These are phyloP conservation scores for Melanostigma gelatinosum DNA, from an alignment of 2,113 vertebrate genomes.

Conservation along the genomic window DNA sequence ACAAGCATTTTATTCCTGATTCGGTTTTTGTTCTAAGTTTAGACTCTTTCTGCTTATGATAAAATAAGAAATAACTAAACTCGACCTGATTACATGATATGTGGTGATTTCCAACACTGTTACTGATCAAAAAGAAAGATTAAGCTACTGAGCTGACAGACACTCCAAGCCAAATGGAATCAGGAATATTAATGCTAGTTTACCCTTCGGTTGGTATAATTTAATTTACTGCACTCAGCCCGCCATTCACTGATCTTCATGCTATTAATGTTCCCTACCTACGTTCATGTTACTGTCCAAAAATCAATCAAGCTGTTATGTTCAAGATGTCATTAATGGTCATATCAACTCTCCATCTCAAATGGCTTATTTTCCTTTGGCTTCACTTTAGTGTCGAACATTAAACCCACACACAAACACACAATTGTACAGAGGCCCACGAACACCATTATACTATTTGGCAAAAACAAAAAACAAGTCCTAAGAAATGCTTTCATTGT, in stretches of 20 bases:
- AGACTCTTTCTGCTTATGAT: neutral
- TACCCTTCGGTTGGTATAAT: neutral
- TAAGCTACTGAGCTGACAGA: neutral
- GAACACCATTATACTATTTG: neutral
- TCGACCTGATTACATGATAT: neutral
- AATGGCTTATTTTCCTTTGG: neutral
- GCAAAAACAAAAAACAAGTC: neutral
- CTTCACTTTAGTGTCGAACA: neutral
- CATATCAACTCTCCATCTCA: neutral
- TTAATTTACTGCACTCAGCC: neutral
- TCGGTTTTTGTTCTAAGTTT: neutral
- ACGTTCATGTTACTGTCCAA: neutral
- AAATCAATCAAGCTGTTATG: neutral
- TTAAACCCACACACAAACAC: neutral
- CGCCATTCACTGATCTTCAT: neutral
- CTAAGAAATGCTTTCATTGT: neutral
- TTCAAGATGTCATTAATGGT: neutral
- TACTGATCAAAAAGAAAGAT: neutral
- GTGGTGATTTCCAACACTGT: neutral
- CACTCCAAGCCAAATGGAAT: neutral
- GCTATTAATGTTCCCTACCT: neutral
- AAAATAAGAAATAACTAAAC: neutral
- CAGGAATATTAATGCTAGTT: neutral
- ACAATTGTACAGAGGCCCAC: neutral
- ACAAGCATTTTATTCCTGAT: neutral